These are phyloP conservation scores for Oxyura jamaicensis DNA, from an alignment of 2,113 vertebrate genomes.

Conservation along the genomic window DNA sequence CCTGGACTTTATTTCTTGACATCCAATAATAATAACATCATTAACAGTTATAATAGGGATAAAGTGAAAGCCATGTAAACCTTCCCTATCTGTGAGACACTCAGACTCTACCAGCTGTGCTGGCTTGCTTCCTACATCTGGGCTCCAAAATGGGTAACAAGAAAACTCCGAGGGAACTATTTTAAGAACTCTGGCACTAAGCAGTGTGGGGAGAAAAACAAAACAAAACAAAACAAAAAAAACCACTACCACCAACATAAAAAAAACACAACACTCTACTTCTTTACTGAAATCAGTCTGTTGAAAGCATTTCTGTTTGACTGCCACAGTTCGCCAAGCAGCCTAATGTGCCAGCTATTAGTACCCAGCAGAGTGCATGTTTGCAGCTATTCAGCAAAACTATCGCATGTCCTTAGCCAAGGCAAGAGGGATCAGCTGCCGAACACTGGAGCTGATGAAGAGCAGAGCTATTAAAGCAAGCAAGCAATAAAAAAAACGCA, in stretches of 20 bases:
- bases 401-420: slow-evolving; percentile 21
- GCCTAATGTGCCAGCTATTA: slow-evolving; percentile 63
- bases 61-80: slow-evolving; percentile 30
- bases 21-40: slow-evolving; percentile 36
- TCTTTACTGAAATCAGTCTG: slow-evolving; percentile 70
- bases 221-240: no score
- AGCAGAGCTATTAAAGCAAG: slow-evolving; percentile 51
- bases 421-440: slow-evolving; percentile 39
- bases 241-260: no score
- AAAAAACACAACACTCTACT: not conserved
- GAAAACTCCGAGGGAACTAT: slow-evolving; percentile 72
- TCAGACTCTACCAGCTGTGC: slow-evolving; percentile 72
- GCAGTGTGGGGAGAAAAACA: slow-evolving; percentile 18
- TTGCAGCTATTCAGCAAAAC: slow-evolving; percentile 64
- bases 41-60: not conserved
- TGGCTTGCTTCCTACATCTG: slow-evolving; percentile 75
- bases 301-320: slow-evolving; percentile 70
- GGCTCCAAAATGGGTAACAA: slow-evolving; percentile 65
- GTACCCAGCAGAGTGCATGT: slow-evolving; percentile 64
- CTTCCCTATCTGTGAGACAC: slow-evolving; percentile 57
- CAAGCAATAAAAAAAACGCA: not conserved
- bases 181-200: slow-evolving; percentile 75
- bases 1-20: not conserved
- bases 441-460: slow-evolving; percentile 39
- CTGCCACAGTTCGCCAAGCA: slow-evolving; percentile 66